These are phyloP conservation scores for Platorchestia sp. DNA, from an alignment of 1,140 invertebrate genomes.

Conservation along the genomic window DNA sequence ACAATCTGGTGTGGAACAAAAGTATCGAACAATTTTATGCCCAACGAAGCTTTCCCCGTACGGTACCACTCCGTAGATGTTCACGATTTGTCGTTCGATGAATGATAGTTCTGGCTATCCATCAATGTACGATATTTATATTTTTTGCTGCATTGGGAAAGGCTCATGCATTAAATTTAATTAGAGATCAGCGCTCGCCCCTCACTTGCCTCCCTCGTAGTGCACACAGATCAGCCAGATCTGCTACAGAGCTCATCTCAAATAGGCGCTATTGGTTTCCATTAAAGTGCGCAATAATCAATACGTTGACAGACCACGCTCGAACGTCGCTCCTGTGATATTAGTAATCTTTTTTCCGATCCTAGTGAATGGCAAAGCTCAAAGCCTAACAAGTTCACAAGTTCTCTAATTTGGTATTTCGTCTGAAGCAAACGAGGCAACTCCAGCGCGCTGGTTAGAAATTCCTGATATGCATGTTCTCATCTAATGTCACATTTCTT, in stretches of 20 bases:
- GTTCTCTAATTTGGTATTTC: background rate
- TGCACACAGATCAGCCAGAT: constrained; percentile 29
- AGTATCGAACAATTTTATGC: background rate
- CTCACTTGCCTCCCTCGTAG: background rate
- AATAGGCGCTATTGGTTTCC: constrained; percentile 21
- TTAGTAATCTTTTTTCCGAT: background rate
- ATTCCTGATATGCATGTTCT: background rate
- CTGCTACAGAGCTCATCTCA: constrained; percentile 16
- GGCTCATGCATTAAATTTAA: background rate
- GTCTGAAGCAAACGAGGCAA: background rate
- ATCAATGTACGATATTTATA: background rate
- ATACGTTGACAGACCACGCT: constrained; percentile 1
- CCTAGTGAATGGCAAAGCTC: background rate
- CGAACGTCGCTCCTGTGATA: background rate
- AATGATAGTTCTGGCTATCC: background rate
- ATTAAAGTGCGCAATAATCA: constrained; percentile 35
- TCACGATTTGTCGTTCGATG: background rate
- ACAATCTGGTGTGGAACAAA: background rate
- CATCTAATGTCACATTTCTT: background rate
- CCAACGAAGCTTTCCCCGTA: background rate
- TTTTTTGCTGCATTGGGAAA: background rate
- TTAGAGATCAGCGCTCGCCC: background rate
- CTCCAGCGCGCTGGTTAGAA: background rate
- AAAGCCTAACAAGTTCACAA: background rate
- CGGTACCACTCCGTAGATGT: background rate